Evolutionary conservation across 2,888 invertebrate species (phyloP), one percentile per base, ranked within the genome.

Genomic region (Chalcis sispes): DNA sequence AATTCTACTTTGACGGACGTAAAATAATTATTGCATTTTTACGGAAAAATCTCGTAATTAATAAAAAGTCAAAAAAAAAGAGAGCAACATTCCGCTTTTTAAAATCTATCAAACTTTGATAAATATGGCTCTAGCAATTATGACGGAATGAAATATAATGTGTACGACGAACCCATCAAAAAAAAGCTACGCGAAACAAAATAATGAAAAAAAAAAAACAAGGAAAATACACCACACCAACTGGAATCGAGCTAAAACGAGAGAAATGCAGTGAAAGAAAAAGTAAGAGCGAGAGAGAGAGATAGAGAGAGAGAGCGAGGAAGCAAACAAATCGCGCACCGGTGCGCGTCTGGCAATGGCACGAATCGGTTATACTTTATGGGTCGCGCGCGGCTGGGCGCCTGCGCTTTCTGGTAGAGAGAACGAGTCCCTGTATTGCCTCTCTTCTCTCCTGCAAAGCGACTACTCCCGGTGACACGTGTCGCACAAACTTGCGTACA

Each of bases 311-410:
- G 48, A 25, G 13, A 36, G 52, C n/a, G n/a, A n/a, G 3, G 69
- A 48, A 40, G 46, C 61, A 58, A 36, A 75, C 18, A 61, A 70
- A 61, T 64, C 50, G 46, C n/a, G n/a, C n/a, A n/a, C n/a, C n/a
- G n/a, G n/a, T n/a, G 15, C 25, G 54, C 54, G 48, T 48, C 67
- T 72, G 71, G 27, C 42, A 15, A 23, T 65, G 75, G 65, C 75
- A 70, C 65, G 58, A 70, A 71, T 65, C 71, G 66, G 29, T 62
- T 67, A 61, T 70, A 70, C 70, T 75, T 75, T 75, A 66, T 29
- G 71, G 59, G 36, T 36, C 72, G 48, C 48, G 25, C 18, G 59
- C 18, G 20, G 13, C 29, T 46, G 42, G 46, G n/a, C n/a, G n/a
- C n/a, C n/a, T n/a, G n/a, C n/a, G n/a, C n/a, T n/a, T n/a, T n/a